Percentiles rank a stretch among this genome's conserved stretches.
These are phyloP conservation scores for Euschistus heros DNA, from an alignment of 1,140 invertebrate species.

Conservation along the genomic window DNA sequence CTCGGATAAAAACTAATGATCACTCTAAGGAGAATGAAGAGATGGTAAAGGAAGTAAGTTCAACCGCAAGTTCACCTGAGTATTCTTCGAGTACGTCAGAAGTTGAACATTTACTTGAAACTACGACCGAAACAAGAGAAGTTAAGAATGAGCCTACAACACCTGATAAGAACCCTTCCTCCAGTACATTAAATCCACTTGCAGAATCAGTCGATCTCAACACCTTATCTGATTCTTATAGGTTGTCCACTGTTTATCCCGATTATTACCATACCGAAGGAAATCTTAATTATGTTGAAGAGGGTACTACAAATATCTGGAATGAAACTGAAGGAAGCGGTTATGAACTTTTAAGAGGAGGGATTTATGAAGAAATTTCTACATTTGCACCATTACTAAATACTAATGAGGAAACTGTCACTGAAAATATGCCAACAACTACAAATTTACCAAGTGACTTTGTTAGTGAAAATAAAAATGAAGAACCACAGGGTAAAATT, in stretches of 20 bases:
- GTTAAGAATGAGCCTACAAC: background rate
- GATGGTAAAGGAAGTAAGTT: background rate
- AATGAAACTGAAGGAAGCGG: slow-evolving; percentile 19
- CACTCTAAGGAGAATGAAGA: background rate
- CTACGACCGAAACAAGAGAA: background rate
- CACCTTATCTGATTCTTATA: background rate
- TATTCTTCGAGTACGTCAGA: slow-evolving; percentile 2
- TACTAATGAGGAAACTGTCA: background rate
- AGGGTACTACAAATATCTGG: background rate
- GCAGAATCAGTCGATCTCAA: background rate
- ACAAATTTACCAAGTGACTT: no score
- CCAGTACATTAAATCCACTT: background rate
- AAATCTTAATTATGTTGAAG: background rate
- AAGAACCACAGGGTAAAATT: background rate
- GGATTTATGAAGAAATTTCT: slow-evolving; percentile 6
- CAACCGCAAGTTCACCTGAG: background rate
- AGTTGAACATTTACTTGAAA: slow-evolving; percentile 2
- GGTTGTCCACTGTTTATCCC: background rate
- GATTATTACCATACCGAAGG: background rate
- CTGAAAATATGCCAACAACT: background rate
- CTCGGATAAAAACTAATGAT: slow-evolving; percentile 20
- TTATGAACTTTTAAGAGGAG: slow-evolving; percentile 15
- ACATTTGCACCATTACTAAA: background rate
- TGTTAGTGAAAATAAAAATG: background rate
- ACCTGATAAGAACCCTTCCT: background rate